These are phyloP conservation scores for Pyrgus malvae DNA, from an alignment of 2,888 invertebrate genomes.

Conservation along the genomic window DNA sequence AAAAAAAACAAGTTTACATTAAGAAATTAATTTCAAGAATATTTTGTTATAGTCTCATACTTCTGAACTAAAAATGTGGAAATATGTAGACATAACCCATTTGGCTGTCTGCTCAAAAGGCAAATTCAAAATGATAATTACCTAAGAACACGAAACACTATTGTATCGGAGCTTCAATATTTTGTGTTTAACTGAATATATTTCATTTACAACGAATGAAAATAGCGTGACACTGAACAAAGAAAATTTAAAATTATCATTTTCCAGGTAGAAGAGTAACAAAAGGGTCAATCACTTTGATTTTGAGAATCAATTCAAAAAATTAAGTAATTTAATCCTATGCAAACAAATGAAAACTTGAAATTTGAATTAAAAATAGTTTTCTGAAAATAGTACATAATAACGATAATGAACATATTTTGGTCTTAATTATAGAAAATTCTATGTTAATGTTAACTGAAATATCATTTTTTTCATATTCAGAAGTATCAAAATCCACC, in stretches of 20 bases:
- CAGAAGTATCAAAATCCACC: no score
- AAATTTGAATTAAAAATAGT: no score
- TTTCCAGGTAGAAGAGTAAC: not conserved
- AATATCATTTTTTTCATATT: no score
- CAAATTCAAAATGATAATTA: constrained; percentile 19
- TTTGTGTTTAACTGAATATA: not conserved
- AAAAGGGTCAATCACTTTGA: not conserved
- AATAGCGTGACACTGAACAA: not conserved
- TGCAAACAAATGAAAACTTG: no score
- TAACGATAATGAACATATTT: no score
- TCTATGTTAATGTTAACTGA: no score
- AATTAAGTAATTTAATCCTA: no score
- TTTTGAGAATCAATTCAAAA: no score
- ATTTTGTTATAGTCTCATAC: not conserved
- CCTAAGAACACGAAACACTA: constrained; percentile 12
- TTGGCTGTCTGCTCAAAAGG: constrained; percentile 15
- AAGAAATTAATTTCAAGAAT: constrained; percentile 2
- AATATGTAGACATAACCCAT: constrained; percentile 20
- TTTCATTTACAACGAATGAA: not conserved
- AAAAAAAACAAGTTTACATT: constrained; percentile 15
- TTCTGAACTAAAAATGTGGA: constrained; percentile 6
- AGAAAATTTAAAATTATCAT: not conserved
- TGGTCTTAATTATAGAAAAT: no score
- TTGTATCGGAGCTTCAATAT: constrained; percentile 2
- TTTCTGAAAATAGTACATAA: no score